Percentiles rank a stretch among this genome's conserved stretches.
These are phyloP conservation scores for Brachylomia viminalis DNA, from an alignment of 2,888 invertebrate genomes.

Conservation along the genomic window DNA sequence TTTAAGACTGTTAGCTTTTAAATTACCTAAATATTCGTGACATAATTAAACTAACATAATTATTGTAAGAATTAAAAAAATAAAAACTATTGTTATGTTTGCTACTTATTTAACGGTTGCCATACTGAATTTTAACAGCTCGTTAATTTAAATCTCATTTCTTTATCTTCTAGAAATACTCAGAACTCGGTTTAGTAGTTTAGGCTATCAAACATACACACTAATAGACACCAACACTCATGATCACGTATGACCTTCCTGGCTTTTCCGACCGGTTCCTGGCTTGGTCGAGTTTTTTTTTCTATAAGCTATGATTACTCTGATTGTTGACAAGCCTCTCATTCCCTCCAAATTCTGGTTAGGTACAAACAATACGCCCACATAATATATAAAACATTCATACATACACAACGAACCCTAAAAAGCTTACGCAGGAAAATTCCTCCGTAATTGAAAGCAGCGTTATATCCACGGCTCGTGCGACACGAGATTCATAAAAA, in stretches of 20 bases:
- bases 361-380: not conserved
- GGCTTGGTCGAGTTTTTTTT: not conserved
- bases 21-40: no score
- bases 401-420: conserved; percentile 15
- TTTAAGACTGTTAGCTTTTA: no score
- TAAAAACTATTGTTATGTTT: no score
- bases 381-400: conserved; percentile 10
- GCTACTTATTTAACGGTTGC: not conserved
- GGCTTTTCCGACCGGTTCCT: not conserved
- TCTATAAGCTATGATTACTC: no score
- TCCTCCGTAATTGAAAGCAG: conserved; percentile 59
- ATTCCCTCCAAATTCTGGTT: not conserved
- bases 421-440: conserved; percentile 49
- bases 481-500: conserved; percentile 64
- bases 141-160: no score
- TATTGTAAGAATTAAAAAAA: no score
- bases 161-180: not conserved
- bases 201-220: not conserved
- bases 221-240: not conserved
- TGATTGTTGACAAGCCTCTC: not conserved
- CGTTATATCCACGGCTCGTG: conserved; percentile 34
- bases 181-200: not conserved
- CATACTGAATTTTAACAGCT: not conserved
- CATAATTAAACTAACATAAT: no score
- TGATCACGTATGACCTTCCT: not conserved